These are phyloP conservation scores for Adoxophyes honmai DNA, from an alignment of 1,140 invertebrate genomes.

Conservation along the genomic window DNA sequence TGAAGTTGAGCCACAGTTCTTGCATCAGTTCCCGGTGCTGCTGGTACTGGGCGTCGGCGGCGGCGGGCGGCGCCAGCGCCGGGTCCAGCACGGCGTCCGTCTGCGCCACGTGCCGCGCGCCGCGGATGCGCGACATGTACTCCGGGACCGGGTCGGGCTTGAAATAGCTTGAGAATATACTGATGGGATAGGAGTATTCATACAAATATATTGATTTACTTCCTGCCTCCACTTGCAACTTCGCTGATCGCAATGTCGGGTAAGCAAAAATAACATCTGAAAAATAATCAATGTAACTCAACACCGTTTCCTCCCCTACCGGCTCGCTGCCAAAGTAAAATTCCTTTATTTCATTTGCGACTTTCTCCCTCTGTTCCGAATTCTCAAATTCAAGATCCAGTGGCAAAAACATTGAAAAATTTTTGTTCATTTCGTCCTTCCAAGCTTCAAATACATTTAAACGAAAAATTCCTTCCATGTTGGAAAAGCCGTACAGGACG, in stretches of 20 bases:
- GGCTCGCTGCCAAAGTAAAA: constrained; percentile 44
- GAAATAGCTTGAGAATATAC: neutral
- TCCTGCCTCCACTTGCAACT: constrained; percentile 37
- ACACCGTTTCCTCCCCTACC: constrained; percentile 30
- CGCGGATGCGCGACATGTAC: constrained; percentile 24
- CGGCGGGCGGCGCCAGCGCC: constrained; percentile 10
- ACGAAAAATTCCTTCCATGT: constrained; percentile 45
- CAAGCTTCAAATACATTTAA: constrained; percentile 30
- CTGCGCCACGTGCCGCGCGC: constrained; percentile 41
- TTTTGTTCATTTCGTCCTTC: constrained; percentile 47
- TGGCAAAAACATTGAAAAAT: constrained; percentile 49
- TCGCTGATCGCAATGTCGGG: constrained; percentile 32
- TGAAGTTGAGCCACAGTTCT: constrained; percentile 19
- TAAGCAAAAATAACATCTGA: constrained; percentile 42
- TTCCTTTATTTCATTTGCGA: constrained; percentile 34
- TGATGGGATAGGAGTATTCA: constrained; percentile 29
- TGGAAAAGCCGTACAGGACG: constrained; percentile 43
- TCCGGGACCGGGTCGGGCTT: neutral
- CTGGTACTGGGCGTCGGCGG: constrained; percentile 20
- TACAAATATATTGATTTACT: constrained; percentile 47
- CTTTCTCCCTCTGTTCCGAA: constrained; percentile 30
- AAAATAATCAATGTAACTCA: constrained; percentile 41
- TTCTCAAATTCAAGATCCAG: constrained; percentile 42
- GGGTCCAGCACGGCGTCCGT: constrained; percentile 27
- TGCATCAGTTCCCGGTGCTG: neutral